Conservation (phyloP, 2,797 vertebrate genomes). For the Malurus leucopterus region DNA sequence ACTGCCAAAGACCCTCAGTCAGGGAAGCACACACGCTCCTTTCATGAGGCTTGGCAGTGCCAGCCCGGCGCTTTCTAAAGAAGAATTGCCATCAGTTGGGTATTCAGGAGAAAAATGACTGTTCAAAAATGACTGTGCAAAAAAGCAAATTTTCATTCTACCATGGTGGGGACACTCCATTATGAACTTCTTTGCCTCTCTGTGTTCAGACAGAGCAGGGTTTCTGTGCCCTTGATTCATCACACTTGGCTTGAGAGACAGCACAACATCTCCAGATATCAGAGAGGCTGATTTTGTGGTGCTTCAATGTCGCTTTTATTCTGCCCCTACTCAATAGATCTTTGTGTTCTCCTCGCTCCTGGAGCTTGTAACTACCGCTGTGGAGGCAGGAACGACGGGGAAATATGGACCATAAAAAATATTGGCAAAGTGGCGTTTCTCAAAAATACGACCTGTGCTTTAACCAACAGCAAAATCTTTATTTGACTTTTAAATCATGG, state of each 20-base stretch:
- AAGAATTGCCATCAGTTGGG: conserved; percentile 50
- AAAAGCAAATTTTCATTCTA: conserved; percentile 51
- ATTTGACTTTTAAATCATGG: conserved; percentile 48
- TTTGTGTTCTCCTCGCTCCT: conserved; percentile 32
- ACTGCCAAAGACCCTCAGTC: conserved; percentile 45
- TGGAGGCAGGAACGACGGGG: not conserved
- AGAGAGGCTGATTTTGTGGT: conserved; percentile 38
- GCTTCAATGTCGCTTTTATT: conserved; percentile 58
- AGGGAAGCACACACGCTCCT: conserved; percentile 37
- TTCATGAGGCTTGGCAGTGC: conserved; percentile 45
- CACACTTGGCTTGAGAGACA: conserved; percentile 53
- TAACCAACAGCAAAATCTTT: conserved; percentile 39
- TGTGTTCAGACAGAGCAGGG: conserved; percentile 43
- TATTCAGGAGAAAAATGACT: conserved; percentile 50
- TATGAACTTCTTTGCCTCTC: conserved; percentile 49
- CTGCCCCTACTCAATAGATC: conserved; percentile 23
- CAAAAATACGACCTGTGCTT: conserved; percentile 30
- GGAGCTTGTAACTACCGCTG: not conserved
- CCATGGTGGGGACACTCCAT: conserved; percentile 20
- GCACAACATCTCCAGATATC: conserved; percentile 53
- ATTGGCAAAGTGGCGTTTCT: conserved; percentile 22
- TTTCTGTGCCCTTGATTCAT: conserved; percentile 53
- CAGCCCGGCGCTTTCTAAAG: not conserved
- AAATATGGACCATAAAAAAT: conserved; percentile 43
- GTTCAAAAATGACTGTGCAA: conserved; percentile 54